Base-by-base conservation (phyloP, 2,888 invertebrate species). In the Perizoma flavofasciatum region DNA sequence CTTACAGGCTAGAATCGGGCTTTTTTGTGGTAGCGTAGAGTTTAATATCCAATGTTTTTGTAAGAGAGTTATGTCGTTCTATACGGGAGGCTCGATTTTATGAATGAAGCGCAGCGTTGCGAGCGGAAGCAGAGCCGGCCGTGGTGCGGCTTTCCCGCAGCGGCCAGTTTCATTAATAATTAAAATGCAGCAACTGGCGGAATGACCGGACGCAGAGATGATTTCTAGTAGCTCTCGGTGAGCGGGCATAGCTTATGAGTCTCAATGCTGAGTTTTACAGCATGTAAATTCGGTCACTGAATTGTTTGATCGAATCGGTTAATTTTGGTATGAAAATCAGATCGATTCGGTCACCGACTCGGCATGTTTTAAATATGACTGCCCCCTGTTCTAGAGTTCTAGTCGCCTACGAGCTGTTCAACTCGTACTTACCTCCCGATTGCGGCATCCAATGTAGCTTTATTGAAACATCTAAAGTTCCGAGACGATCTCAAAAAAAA, bases 141-240 rank as follows among this genome's bases (percentile, higher is more conserved):
- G 88, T 87, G 86, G 88, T 86, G 88, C 85, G 90, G 90, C 92
- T 91, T 91, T 87, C 90, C 90, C 91, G 91, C 82, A 80, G 80
- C 86, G 84, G 83, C 79, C 83, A 85, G 90, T 90, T 91, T 90
- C 92, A 91, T 92, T 91, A 91, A 92, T 90, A 91, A 91, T 91
- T 91, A 91, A 91, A 92, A 89, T 83, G 77, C 83, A 76, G 84
- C 88, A 82, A 88, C 83, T 83, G 80, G 82, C 83, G 83, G 89
- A 89, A 89, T 89, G 88, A 75, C 90, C 90, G 92, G 92, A 91
- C 87, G 90, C 72, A 68, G 82, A 84, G 89, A 89, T 89, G 89
- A 85, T 92, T 91, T 91, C 92, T 90, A 90, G 88, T 79, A 76
- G 78, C 79, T 79, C 78, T 81, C 69, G 81, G 75, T 75, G 72